These are phyloP conservation scores for Bufo bufo DNA, from an alignment of 2,113 vertebrate genomes.

Conservation along the genomic window DNA sequence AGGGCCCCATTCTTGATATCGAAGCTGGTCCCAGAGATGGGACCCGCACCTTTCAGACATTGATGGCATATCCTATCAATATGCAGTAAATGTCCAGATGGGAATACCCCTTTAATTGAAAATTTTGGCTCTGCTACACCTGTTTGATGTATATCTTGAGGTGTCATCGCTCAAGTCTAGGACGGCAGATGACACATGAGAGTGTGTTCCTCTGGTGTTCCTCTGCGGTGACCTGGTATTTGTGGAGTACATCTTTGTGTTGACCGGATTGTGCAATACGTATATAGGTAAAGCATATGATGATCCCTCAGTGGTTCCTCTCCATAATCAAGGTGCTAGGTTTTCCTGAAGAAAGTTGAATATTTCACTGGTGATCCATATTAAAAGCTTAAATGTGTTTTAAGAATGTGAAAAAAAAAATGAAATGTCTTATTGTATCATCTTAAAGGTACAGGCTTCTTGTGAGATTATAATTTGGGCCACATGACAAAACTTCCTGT, in stretches of 20 bases:
- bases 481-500: neutral
- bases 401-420: neutral
- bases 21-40: too few species aligned
- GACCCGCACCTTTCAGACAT: too few species aligned
- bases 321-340: conserved; percentile 46
- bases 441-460: too few species aligned
- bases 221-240: too few species aligned
- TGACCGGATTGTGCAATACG: neutral
- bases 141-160: neutral
- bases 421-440: neutral
- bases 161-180: neutral
- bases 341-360: neutral
- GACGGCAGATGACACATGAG: neutral
- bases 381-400: neutral
- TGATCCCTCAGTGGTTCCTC: conserved; percentile 27
- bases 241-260: conserved; percentile 1
- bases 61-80: too few species aligned
- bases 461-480: too few species aligned
- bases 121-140: too few species aligned
- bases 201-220: neutral
- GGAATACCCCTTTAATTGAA: too few species aligned
- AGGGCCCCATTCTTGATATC: too few species aligned
- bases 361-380: neutral
- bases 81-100: too few species aligned
- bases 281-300: neutral